Percentiles rank a stretch among this genome's conserved stretches.
These are phyloP conservation scores for Oscheius sp. DNA, from an alignment of 2,888 invertebrate genomes.

Conservation along the genomic window DNA sequence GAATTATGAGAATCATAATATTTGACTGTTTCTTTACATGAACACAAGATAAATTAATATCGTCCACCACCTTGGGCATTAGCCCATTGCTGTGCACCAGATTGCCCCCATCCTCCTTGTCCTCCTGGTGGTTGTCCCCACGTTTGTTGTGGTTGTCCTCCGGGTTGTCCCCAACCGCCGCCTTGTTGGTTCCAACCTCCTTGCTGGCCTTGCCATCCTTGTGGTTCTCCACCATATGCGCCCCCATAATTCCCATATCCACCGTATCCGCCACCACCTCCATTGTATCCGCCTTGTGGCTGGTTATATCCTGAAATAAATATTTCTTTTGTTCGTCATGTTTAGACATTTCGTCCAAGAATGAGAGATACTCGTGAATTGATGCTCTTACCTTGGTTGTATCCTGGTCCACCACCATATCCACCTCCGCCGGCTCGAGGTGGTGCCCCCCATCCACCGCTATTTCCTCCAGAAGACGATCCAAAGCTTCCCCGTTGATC, in stretches of 20 bases:
- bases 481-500: slow-evolving; percentile 40
- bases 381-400: slow-evolving; percentile 42
- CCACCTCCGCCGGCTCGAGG: slow-evolving; percentile 37
- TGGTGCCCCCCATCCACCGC: slow-evolving; percentile 37
- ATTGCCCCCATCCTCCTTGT: slow-evolving; percentile 54
- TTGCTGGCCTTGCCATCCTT: slow-evolving; percentile 43
- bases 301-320: not conserved
- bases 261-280: slow-evolving; percentile 26
- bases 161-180: slow-evolving; percentile 30
- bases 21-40: slow-evolving; percentile 2
- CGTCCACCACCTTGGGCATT: slow-evolving; percentile 51
- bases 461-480: slow-evolving; percentile 34
- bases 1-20: slow-evolving; percentile 14
- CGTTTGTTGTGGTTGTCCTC: slow-evolving; percentile 28
- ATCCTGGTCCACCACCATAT: slow-evolving; percentile 40
- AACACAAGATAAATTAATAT: slow-evolving; percentile 7
- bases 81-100: slow-evolving; percentile 59
- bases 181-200: slow-evolving; percentile 38
- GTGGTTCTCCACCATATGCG: slow-evolving; percentile 39
- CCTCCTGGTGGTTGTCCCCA: slow-evolving; percentile 45
- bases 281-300: slow-evolving; percentile 12
- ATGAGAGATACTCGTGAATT: too few relatives aligned
- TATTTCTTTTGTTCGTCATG: too few relatives aligned
- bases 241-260: slow-evolving; percentile 30
- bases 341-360: too few relatives aligned